A percentile compares a stretch with the other conserved stretches of the same genome.
Conservation (phyloP, 1,140 invertebrate species). For the Holotrichia oblita region DNA sequence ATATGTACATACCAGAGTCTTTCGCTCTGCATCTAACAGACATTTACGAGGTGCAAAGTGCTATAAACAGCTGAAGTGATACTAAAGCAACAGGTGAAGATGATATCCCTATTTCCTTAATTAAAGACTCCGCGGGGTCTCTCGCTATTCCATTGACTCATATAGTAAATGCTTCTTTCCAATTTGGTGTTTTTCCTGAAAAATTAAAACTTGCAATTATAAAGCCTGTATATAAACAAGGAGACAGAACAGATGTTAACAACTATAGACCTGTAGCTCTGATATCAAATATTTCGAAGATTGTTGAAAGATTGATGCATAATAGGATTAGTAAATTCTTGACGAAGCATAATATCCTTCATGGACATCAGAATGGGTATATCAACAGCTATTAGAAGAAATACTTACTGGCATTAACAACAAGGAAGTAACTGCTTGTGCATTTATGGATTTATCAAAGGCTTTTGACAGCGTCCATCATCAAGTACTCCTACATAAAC, state of each 20-base stretch:
- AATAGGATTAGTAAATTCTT: background rate
- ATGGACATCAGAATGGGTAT: background rate
- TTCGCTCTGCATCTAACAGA: background rate
- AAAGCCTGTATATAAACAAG: background rate
- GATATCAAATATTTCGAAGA: background rate
- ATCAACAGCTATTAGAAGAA: conserved; percentile 2
- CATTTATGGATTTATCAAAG: background rate
- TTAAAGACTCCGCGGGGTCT: background rate
- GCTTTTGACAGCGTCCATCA: background rate
- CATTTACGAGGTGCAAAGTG: too few relatives aligned
- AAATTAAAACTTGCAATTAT: too few relatives aligned
- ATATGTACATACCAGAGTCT: background rate
- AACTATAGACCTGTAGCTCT: background rate
- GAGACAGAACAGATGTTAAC: background rate
- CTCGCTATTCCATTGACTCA: background rate
- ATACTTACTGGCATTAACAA: background rate
- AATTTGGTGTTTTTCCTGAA: too few relatives aligned
- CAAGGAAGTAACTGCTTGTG: background rate
- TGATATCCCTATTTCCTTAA: background rate
- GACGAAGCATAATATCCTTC: background rate
- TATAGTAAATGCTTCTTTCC: background rate
- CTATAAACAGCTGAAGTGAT: too few relatives aligned
- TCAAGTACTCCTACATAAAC: background rate
- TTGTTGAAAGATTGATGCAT: background rate
- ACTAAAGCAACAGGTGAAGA: background rate